Conservation (phyloP, 2,113 vertebrate genomes). For the Castor canadensis region DNA sequence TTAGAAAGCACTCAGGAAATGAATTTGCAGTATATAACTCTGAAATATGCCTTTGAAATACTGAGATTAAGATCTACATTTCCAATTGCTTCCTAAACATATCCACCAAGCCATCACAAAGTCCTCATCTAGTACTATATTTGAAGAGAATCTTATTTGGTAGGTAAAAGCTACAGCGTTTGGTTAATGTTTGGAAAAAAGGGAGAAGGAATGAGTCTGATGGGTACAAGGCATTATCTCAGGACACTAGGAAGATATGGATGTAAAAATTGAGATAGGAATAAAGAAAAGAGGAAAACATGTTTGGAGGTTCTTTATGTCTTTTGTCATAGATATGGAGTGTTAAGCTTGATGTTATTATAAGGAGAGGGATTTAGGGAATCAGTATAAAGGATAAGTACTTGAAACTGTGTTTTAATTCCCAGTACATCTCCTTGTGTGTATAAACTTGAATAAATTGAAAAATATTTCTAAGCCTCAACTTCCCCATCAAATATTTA, state of each 20-base stretch:
- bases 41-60: background rate
- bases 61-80: background rate
- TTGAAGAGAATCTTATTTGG: background rate
- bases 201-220: background rate
- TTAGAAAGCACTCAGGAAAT: background rate
- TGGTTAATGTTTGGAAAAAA: background rate
- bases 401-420: background rate
- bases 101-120: background rate
- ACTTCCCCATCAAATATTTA: constrained; percentile 45
- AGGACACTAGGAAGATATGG: background rate
- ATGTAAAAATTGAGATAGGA: background rate
- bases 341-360: background rate
- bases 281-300: background rate
- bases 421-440: background rate
- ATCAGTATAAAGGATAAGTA: background rate
- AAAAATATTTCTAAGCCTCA: background rate
- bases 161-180: background rate
- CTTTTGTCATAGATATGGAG: background rate
- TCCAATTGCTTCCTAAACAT: background rate
- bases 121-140: background rate
- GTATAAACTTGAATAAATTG: background rate
- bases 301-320: background rate
- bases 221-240: background rate
- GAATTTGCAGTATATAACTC: background rate
- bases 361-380: background rate